These are phyloP conservation scores for Peromyscus californicus DNA, from an alignment of 2,113 vertebrate species.

Conservation along the genomic window DNA sequence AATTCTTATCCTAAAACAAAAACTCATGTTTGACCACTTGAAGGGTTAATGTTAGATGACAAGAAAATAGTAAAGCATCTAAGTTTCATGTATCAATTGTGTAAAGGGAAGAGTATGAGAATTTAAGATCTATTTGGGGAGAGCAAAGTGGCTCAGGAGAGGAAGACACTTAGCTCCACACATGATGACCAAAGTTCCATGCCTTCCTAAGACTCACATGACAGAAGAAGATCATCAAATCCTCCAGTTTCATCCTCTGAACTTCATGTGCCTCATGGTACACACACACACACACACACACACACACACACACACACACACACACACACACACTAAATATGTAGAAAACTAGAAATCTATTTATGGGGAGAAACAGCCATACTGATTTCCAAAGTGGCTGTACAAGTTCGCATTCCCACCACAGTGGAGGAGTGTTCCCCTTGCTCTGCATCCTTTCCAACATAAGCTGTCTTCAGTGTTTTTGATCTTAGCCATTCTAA, in stretches of 20 bases:
- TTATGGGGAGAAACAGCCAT: background rate
- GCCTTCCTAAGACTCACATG: background rate
- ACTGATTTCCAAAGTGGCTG: too few relatives aligned
- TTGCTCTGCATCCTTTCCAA: too few relatives aligned
- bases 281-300: too few relatives aligned
- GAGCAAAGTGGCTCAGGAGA: background rate
- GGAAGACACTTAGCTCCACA: background rate
- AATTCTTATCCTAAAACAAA: background rate
- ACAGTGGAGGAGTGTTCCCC: too few relatives aligned
- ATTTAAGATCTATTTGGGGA: background rate
- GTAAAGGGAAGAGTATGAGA: background rate
- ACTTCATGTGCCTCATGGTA: background rate
- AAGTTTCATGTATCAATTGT: background rate
- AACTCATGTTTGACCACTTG: background rate
- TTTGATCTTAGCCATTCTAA: too few relatives aligned
- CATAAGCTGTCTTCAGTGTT: too few relatives aligned
- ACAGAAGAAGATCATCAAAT: background rate
- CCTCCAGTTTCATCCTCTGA: background rate
- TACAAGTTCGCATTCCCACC: too few relatives aligned
- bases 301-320: background rate
- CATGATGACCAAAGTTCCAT: background rate
- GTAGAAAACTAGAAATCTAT: background rate
- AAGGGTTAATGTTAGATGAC: background rate
- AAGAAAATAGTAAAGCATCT: background rate
- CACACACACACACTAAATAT: background rate